These are phyloP conservation scores for Procambarus clarkii DNA, from an alignment of 1,140 invertebrate species.

Conservation along the genomic window DNA sequence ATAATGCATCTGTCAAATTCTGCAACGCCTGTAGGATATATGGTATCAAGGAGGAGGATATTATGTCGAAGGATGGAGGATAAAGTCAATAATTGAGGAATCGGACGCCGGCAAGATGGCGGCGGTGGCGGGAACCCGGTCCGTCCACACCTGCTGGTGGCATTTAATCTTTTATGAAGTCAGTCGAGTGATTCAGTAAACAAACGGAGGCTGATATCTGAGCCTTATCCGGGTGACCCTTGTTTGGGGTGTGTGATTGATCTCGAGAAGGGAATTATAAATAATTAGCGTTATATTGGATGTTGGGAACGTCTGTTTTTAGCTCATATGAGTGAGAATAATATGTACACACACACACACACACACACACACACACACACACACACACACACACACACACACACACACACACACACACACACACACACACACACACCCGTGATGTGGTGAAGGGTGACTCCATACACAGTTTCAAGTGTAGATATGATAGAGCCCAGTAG, in stretches of 20 bases:
- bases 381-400: no score
- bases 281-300: no score
- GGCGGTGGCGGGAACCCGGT: not conserved
- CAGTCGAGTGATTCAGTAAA: not conserved
- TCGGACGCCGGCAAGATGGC: slow-evolving; percentile 6
- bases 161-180: slow-evolving; percentile 35
- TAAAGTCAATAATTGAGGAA: slow-evolving; percentile 1
- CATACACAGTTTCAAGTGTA: no score
- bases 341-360: no score
- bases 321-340: no score
- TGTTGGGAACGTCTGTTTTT: no score
- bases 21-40: not conserved
- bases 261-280: not conserved
- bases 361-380: no score
- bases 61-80: not conserved
- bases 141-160: slow-evolving; percentile 24
- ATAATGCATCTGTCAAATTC: not conserved
- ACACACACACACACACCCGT: no score
- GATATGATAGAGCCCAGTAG: no score
- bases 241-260: not conserved
- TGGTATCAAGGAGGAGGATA: not conserved
- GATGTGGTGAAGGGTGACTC: no score
- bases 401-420: no score
- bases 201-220: not conserved
- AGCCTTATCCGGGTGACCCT: not conserved